A percentile compares a stretch with the other conserved stretches of the same genome.
These are phyloP conservation scores for Bucorvus abyssinicus DNA, from an alignment of 2,797 vertebrate species.

Conservation along the genomic window DNA sequence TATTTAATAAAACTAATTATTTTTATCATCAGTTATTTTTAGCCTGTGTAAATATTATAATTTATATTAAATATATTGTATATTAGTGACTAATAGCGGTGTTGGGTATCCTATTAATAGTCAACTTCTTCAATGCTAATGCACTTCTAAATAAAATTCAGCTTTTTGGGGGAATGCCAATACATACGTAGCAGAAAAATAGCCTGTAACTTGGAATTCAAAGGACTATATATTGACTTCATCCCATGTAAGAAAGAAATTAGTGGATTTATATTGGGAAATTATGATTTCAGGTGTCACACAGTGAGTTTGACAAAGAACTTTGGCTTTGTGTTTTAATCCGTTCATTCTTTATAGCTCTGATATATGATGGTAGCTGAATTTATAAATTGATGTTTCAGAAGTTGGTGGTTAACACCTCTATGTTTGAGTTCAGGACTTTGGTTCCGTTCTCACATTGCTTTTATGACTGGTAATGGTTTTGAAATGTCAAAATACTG, in stretches of 20 bases:
- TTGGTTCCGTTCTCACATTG: conserved; percentile 66
- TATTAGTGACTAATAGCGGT: neutral
- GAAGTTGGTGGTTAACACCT: conserved; percentile 72
- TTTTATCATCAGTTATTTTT: neutral
- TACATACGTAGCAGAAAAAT: neutral
- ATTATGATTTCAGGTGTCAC: neutral
- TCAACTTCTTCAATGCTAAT: neutral
- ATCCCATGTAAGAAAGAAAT: neutral
- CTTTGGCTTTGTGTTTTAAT: neutral
- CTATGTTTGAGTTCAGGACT: conserved; percentile 58
- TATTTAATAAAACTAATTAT: neutral
- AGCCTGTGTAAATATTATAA: neutral
- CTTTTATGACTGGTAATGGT: neutral
- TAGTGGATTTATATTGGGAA: neutral
- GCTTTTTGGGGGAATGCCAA: neutral
- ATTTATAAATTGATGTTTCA: conserved; percentile 51
- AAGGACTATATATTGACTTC: neutral
- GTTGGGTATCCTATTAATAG: neutral
- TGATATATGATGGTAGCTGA: neutral
- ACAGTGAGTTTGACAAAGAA: neutral
- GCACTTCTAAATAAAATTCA: neutral
- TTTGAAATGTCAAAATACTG: neutral
- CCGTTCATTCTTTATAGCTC: neutral
- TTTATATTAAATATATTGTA: neutral
- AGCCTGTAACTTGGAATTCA: neutral